These are phyloP conservation scores for Sarotherodon lohbergeri DNA, from an alignment of 2,113 vertebrate genomes.

Conservation along the genomic window DNA sequence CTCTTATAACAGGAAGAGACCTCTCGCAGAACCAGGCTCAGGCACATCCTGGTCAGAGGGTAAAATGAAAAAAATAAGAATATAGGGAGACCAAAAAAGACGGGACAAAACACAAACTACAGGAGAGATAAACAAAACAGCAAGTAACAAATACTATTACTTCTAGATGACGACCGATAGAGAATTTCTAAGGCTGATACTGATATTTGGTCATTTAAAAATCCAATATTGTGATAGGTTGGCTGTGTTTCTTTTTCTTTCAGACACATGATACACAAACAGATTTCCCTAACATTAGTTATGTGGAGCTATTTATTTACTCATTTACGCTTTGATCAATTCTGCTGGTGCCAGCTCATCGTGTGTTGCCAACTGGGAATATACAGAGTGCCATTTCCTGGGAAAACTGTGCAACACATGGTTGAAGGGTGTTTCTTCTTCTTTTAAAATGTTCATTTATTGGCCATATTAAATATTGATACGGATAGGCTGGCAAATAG, in stretches of 20 bases:
- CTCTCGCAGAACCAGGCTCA: neutral
- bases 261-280: neutral
- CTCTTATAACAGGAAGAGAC: neutral
- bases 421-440: neutral
- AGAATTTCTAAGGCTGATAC: fast-evolving
- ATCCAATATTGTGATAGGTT: neutral
- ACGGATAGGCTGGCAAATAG: neutral
- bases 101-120: neutral
- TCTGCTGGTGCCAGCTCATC: fast-evolving
- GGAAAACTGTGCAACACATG: neutral
- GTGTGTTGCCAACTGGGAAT: neutral
- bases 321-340: neutral
- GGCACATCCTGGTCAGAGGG: neutral
- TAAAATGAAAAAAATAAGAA: neutral
- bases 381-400: neutral
- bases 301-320: neutral
- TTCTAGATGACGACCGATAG: neutral
- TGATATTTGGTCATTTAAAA: neutral
- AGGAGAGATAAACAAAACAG: neutral
- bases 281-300: neutral
- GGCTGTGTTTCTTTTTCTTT: neutral
- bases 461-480: neutral
- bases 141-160: neutral
- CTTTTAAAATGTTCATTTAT: neutral
- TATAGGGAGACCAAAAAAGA: neutral